A percentile compares a stretch with the other conserved stretches of the same genome.
These are phyloP conservation scores for Halcyon leucocephala DNA, from an alignment of 2,797 vertebrate species.

Conservation along the genomic window DNA sequence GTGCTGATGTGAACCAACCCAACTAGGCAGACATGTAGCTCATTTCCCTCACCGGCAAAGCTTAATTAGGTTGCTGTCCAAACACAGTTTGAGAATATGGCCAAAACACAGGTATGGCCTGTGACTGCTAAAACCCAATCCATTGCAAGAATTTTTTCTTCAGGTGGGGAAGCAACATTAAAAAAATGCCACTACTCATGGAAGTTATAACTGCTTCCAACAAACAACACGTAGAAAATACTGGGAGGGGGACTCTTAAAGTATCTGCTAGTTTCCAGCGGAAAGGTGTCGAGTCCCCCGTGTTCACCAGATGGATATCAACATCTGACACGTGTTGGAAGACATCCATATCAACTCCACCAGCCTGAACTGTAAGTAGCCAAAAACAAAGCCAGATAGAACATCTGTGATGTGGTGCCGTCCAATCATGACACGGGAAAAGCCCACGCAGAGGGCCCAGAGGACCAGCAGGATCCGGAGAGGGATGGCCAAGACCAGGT, in stretches of 20 bases:
- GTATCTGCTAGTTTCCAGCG: not conserved
- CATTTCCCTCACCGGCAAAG: not conserved
- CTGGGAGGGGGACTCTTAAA: not conserved
- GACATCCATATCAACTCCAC: conserved; percentile 96
- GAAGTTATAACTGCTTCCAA: conserved; percentile 13
- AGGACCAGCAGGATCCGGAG: conserved; percentile 92
- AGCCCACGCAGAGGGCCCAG: conserved; percentile 92
- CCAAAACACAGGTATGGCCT: not conserved
- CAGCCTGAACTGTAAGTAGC: conserved; percentile 92
- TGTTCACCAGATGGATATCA: conserved; percentile 89
- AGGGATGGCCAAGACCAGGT: conserved; percentile 94
- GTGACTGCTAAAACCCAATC: not conserved
- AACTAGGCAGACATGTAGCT: conserved; percentile 21
- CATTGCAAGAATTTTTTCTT: not conserved
- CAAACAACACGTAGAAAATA: conserved; percentile 25
- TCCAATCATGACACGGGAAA: conserved; percentile 93
- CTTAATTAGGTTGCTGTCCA: conserved; percentile 25
- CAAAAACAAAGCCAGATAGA: conserved; percentile 89
- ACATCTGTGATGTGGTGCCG: conserved; percentile 94
- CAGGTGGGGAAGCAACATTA: conserved; percentile 40
- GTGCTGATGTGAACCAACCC: not conserved
- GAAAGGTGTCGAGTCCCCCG: not conserved
- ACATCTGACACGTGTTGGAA: conserved; percentile 91
- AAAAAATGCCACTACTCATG: conserved; percentile 34
- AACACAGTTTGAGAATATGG: not conserved